These are phyloP conservation scores for Hetaerina americana DNA, from an alignment of 1,140 invertebrate species.

Conservation along the genomic window DNA sequence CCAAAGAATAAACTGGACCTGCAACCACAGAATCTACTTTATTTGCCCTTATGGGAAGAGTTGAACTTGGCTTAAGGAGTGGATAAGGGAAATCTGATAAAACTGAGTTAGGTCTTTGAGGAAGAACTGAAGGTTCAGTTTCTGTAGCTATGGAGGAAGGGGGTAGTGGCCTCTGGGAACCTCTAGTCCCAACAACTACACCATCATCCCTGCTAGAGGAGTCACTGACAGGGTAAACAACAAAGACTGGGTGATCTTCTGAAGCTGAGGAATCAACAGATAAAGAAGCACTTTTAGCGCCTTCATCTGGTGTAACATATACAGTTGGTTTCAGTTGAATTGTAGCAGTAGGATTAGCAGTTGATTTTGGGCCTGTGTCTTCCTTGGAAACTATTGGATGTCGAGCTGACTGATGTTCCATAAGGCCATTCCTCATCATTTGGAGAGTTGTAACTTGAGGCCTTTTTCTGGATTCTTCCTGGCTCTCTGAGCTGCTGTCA, in stretches of 20 bases:
- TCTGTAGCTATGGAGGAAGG: slow-evolving; percentile 30
- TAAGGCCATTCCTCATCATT: not conserved
- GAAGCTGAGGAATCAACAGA: not conserved
- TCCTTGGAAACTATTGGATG: not conserved
- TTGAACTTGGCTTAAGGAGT: slow-evolving; percentile 16
- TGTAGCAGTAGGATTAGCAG: not conserved
- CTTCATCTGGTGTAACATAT: not conserved
- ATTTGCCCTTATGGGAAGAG: not conserved
- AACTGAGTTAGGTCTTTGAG: not conserved
- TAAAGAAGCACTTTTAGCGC: not conserved
- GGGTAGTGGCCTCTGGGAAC: slow-evolving; percentile 38
- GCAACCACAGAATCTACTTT: not conserved
- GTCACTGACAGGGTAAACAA: slow-evolving; percentile 47
- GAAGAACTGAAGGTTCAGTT: not conserved
- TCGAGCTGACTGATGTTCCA: not conserved
- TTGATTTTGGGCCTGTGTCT: not conserved
- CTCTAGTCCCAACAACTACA: slow-evolving; percentile 40
- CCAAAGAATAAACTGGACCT: not conserved
- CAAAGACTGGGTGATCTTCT: slow-evolving; percentile 33
- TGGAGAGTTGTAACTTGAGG: not conserved
- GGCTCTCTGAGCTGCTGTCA: not conserved
- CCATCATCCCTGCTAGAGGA: slow-evolving; percentile 32
- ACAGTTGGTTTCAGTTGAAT: not conserved
- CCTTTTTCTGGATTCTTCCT: not conserved
- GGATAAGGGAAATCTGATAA: slow-evolving; percentile 18